A percentile compares a stretch with the other conserved stretches of the same genome.
These are phyloP conservation scores for Spialia ferax DNA, from an alignment of 2,888 invertebrate species.

Conservation along the genomic window DNA sequence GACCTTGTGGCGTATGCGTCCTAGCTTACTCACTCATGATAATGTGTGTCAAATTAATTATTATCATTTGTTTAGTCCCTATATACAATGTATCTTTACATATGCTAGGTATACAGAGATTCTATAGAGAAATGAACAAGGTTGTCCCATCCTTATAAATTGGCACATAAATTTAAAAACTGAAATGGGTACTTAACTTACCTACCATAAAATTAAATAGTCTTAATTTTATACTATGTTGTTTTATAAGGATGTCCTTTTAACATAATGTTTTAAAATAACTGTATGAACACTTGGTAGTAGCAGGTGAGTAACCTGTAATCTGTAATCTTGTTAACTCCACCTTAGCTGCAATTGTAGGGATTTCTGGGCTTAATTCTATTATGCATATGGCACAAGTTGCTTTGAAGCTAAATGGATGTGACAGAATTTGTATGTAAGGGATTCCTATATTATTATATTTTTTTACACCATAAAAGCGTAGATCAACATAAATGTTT, in stretches of 20 bases:
- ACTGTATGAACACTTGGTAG: slow-evolving; percentile 3
- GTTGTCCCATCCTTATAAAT: too few relatives aligned
- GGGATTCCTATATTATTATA: background rate
- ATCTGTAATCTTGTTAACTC: slow-evolving; percentile 35
- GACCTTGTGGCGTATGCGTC: slow-evolving; percentile 29
- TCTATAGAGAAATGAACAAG: too few relatives aligned
- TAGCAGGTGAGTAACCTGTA: slow-evolving; percentile 30
- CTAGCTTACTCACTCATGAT: slow-evolving; percentile 11
- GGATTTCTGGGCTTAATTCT: slow-evolving; percentile 30
- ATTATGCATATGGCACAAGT: slow-evolving; percentile 21
- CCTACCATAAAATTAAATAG: too few relatives aligned
- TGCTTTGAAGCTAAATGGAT: slow-evolving; percentile 1
- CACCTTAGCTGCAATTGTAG: slow-evolving; percentile 20
- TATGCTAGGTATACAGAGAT: too few relatives aligned
- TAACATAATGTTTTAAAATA: slow-evolving; percentile 6
- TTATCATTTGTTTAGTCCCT: background rate
- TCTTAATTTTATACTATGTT: too few relatives aligned
- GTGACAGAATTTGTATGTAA: background rate
- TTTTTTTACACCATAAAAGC: too few relatives aligned
- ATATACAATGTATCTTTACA: background rate
- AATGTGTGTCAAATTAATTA: slow-evolving; percentile 28
- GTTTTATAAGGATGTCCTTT: too few relatives aligned
- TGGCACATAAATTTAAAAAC: too few relatives aligned
- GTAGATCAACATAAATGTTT: too few relatives aligned
- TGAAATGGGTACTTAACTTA: too few relatives aligned